Conservation (phyloP, 2,888 invertebrate species). For the Crossocerus cetratus region DNA sequence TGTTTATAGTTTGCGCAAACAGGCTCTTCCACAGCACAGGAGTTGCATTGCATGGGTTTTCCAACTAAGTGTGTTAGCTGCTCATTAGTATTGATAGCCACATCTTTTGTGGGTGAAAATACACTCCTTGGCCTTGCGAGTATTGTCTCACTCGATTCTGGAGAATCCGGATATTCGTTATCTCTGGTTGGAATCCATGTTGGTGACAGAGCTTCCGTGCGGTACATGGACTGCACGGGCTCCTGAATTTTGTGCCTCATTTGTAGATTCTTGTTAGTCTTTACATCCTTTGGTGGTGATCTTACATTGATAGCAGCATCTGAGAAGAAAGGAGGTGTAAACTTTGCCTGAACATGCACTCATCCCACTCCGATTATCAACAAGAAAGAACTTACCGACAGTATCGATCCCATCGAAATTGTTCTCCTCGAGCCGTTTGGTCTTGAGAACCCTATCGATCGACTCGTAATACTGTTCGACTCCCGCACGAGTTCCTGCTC, state of each 20-base stretch:
- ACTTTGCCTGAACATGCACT: neutral
- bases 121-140: slow-evolving; percentile 69
- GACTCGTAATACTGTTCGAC: slow-evolving; percentile 74
- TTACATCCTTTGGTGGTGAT: slow-evolving; percentile 73
- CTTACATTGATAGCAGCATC: slow-evolving; percentile 66
- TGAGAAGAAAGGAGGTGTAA: slow-evolving; percentile 29
- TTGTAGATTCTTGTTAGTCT: slow-evolving; percentile 73
- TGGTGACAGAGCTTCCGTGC: slow-evolving; percentile 72
- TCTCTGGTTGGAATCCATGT: slow-evolving; percentile 69
- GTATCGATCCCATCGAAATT: slow-evolving; percentile 70
- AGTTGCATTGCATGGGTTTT: slow-evolving; percentile 62
- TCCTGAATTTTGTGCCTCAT: slow-evolving; percentile 70
- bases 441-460: slow-evolving; percentile 71
- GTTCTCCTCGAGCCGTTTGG: slow-evolving; percentile 58
- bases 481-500: slow-evolving; percentile 68
- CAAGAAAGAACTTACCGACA: slow-evolving; percentile 65
- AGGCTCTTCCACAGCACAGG: slow-evolving; percentile 58
- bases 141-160: slow-evolving; percentile 75
- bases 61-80: slow-evolving; percentile 54
- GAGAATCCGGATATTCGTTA: slow-evolving; percentile 74
- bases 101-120: slow-evolving; percentile 73
- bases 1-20: slow-evolving; percentile 59
- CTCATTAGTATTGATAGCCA: slow-evolving; percentile 71
- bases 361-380: neutral
- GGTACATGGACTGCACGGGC: slow-evolving; percentile 66